These are phyloP conservation scores for Chitala chitala DNA, from an alignment of 2,113 vertebrate genomes.

Conservation along the genomic window DNA sequence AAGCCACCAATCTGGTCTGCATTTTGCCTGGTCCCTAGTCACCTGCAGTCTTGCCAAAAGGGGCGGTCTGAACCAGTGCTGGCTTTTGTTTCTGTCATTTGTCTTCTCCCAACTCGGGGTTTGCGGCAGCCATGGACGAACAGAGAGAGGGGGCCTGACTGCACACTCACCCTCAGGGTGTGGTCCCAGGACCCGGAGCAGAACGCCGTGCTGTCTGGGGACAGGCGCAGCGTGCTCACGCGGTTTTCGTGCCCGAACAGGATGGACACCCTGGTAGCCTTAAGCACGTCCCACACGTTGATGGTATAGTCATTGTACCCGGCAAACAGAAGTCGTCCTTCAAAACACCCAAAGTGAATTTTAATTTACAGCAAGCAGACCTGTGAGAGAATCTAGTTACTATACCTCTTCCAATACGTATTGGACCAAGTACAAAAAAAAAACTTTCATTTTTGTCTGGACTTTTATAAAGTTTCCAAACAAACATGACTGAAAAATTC, in stretches of 20 bases:
- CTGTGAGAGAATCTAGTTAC: background rate
- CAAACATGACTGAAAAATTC: background rate
- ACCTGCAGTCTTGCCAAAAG: background rate
- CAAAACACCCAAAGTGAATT: background rate
- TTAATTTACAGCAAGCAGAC: background rate
- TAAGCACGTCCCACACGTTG: slow-evolving; percentile 97
- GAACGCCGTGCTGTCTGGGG: slow-evolving; percentile 90
- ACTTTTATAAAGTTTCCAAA: background rate
- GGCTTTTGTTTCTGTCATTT: too few relatives aligned
- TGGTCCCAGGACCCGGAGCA: slow-evolving; percentile 97
- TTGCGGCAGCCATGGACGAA: background rate
- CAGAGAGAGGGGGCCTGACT: background rate
- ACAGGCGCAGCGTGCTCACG: slow-evolving; percentile 88
- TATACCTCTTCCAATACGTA: background rate
- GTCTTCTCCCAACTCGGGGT: too few relatives aligned
- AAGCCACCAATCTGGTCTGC: too few relatives aligned
- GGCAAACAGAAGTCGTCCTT: slow-evolving; percentile 87
- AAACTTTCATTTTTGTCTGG: background rate
- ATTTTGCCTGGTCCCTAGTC: background rate
- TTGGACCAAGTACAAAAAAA: background rate
- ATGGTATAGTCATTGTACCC: slow-evolving; percentile 98
- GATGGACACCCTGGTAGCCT: slow-evolving; percentile 88
- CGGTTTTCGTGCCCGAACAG: slow-evolving; percentile 96
- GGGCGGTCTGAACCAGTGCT: too few relatives aligned
- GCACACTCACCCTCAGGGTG: slow-evolving; percentile 76